These are phyloP conservation scores for Ciona savignyi DNA, from an alignment of 23 tunicate genomes.

Conservation along the genomic window DNA sequence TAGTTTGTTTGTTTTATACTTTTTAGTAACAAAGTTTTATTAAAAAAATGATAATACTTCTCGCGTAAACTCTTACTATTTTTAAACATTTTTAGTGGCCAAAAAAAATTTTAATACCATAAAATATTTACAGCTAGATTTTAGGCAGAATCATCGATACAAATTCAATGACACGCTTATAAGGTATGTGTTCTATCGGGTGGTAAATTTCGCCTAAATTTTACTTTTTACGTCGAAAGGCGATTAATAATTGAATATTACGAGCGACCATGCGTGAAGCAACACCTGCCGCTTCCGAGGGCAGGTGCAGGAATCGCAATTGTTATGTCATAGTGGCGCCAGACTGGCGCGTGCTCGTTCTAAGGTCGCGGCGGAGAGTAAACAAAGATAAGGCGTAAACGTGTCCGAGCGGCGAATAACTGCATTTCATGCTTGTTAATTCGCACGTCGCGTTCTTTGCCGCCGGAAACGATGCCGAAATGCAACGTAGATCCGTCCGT, in stretches of 20 bases:
- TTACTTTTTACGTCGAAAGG: no score
- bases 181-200: no score
- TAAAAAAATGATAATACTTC: background rate
- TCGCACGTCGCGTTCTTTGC: background rate
- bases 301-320: conserved; percentile 27
- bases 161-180: background rate
- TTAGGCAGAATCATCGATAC: background rate
- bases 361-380: background rate
- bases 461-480: background rate
- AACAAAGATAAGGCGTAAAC: conserved; percentile 1
- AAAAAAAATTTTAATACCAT: no score
- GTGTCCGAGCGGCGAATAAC: conserved; percentile 1
- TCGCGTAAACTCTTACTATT: no score
- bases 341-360: conserved; percentile 1
- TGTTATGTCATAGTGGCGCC: conserved; percentile 1
- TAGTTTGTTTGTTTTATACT: no score
- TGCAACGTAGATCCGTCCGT: background rate
- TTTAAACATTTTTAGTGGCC: no score
- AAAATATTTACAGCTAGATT: background rate
- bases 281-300: conserved; percentile 25
- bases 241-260: conserved; percentile 17
- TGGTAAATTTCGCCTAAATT: no score
- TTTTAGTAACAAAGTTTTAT: background rate
- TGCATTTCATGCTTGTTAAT: background rate
- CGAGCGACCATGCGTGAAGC: conserved; percentile 13